phyloP scores from a whole-genome alignment of 2,797 vertebrate genomes.

The Melanotaenia parkinsoni region DNA sequence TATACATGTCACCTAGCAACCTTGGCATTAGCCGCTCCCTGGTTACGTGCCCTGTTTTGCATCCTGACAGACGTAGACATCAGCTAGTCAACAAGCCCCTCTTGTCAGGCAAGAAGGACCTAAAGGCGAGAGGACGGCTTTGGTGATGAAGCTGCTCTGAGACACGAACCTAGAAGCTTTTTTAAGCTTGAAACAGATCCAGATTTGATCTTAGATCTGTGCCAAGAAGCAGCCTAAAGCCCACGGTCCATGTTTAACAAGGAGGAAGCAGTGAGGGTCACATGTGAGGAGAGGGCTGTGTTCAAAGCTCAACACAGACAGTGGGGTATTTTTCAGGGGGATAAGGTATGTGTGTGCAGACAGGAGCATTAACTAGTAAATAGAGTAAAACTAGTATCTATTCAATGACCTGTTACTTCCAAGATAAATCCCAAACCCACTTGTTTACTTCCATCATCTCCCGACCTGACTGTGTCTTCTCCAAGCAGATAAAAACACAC shows the following conservation, averaged over 20 bases:
- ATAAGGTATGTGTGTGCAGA: slow-evolving; percentile 37
- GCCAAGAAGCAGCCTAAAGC: slow-evolving; percentile 59
- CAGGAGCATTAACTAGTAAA: slow-evolving; percentile 53
- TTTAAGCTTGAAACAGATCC: slow-evolving; percentile 43
- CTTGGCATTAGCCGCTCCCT: slow-evolving; percentile 70
- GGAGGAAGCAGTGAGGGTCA: slow-evolving; percentile 58
- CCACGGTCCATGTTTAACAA: slow-evolving; percentile 53
- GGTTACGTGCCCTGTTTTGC: slow-evolving; percentile 47
- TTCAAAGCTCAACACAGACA: slow-evolving; percentile 76
- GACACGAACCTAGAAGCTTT: slow-evolving; percentile 39
- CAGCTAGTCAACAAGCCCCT: slow-evolving; percentile 43
- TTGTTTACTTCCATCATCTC: slow-evolving; percentile 32
- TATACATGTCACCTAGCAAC: slow-evolving; percentile 80
- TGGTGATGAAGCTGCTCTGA: slow-evolving; percentile 58
- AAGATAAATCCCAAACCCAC: slow-evolving; percentile 44
- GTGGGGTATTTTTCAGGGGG: slow-evolving; percentile 55
- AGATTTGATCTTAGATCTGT: slow-evolving; percentile 57
- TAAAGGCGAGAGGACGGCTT: slow-evolving; percentile 56
- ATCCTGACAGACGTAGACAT: slow-evolving; percentile 49
- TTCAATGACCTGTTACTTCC: slow-evolving; percentile 23
- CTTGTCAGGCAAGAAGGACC: slow-evolving; percentile 50
- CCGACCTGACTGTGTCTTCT: slow-evolving; percentile 33
- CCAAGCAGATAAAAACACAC: slow-evolving; percentile 35
- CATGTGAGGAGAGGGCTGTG: slow-evolving; percentile 70
- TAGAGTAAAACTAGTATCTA: slow-evolving; percentile 36